Percentiles rank a stretch among this genome's conserved stretches.
These are phyloP conservation scores for Acanthiza pusilla DNA, from an alignment of 2,797 vertebrate species.

Conservation along the genomic window DNA sequence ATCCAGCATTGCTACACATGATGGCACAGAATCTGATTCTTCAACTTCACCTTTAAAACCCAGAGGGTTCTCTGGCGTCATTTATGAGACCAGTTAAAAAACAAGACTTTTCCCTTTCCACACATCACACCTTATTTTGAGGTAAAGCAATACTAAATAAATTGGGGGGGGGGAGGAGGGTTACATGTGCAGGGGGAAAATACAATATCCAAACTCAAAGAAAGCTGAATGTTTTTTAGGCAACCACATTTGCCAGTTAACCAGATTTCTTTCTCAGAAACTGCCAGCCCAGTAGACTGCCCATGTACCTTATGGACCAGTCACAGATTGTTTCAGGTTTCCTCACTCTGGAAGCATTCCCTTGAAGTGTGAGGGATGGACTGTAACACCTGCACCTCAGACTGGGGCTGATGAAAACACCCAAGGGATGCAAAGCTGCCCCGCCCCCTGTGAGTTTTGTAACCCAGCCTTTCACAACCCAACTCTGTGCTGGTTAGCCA, in stretches of 20 bases:
- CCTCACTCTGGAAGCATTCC: neutral
- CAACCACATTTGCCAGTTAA: neutral
- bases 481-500: neutral
- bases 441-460: neutral
- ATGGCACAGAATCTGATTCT: neutral
- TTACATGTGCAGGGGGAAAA: neutral
- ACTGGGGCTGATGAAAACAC: neutral
- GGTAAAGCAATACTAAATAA: neutral
- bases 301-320: neutral
- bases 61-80: neutral
- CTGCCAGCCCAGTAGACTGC: neutral
- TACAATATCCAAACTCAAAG: neutral
- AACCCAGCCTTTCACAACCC: neutral
- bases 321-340: neutral
- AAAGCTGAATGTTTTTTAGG: neutral
- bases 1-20: neutral
- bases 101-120: neutral
- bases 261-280: neutral
- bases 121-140: neutral
- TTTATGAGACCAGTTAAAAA: neutral
- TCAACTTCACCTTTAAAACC: neutral
- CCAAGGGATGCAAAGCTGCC: neutral
- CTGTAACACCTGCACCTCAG: neutral
- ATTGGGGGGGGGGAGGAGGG: neutral
- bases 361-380: neutral